Evolutionary conservation across 2,888 invertebrate species (phyloP), one percentile per base, ranked within the genome.

Genomic region (Gari tellinella): DNA sequence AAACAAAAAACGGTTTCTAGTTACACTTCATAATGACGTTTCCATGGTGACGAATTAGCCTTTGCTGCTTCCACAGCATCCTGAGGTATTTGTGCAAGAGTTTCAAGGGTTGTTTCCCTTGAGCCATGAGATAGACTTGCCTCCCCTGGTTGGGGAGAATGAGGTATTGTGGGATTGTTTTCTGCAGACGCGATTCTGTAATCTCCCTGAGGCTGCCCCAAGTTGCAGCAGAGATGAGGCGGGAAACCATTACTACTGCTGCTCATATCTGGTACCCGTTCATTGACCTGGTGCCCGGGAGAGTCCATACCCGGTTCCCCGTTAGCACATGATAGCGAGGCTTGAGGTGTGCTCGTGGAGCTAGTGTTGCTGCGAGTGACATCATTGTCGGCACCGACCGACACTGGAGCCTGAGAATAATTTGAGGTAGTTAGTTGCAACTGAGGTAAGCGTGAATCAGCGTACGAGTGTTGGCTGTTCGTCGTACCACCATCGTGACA

Each of bases 51-150:
- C 40, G 58, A 26, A 41, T 52, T 53, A 37, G 53, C 66, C 23
- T 37, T 25, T 45, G 66, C 49, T 53, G 58, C 49, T 21, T 12
- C 12, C 17, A 55, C 56, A 52, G 57, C 63, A 61, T 78, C 77
- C 73, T 78, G 77, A 78, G 77, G 73, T 73, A 65, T 46, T 63
- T 60, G 51, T 61, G 63, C 65, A 65, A 62, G 58, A 53, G 52
- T 62, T 38, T 37, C 66, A 46, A 67, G 58, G 64, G 67, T 63
- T 40, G 31, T 49, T 21, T 56, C 64, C 64, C 69, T 58, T 66
- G 62, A 40, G 14, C 21, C 57, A 51, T 38, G 66, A 55, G 60
- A 43, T 26, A 53, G 53, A 45, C 17, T 55, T 23, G 40, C 40
- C 67, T 68, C 73, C 49, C 55, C 52, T 64, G 58, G 37, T 41